Conservation (phyloP, 2,888 invertebrate species). For the Callyntrura sp. region DNA sequence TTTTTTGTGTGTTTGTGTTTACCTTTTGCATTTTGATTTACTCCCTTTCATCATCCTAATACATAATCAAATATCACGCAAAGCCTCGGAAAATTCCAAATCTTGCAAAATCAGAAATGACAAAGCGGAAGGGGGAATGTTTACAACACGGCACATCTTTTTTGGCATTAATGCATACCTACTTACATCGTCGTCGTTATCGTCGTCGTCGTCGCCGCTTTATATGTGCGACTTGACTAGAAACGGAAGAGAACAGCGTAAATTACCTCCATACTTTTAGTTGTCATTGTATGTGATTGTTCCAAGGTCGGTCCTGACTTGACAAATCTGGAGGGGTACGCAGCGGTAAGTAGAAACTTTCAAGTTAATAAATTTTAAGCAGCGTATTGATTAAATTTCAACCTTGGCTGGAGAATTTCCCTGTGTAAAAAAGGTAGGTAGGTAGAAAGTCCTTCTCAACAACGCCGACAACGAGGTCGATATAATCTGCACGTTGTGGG, state of each 20-base stretch:
- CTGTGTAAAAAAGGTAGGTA: not conserved
- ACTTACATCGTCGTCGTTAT: not conserved
- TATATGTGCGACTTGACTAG: not conserved
- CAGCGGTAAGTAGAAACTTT: not conserved
- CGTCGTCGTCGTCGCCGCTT: too few relatives aligned
- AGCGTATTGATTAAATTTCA: constrained; percentile 29
- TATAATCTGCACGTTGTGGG: too few relatives aligned
- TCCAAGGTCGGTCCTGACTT: not conserved
- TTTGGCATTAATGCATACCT: not conserved
- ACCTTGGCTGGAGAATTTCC: constrained; percentile 37
- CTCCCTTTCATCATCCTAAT: constrained; percentile 2
- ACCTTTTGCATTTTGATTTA: not conserved
- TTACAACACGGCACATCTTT: not conserved
- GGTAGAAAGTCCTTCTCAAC: not conserved
- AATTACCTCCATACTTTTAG: not conserved
- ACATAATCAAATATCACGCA: not conserved
- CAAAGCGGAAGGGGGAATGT: too few relatives aligned
- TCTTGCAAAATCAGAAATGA: too few relatives aligned
- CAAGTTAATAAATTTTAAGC: not conserved
- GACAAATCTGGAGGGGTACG: constrained; percentile 27
- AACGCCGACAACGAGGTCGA: not conserved
- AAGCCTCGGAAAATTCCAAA: too few relatives aligned
- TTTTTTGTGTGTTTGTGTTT: constrained; percentile 12
- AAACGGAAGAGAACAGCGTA: not conserved
- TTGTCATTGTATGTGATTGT: not conserved